Conservation (phyloP, 2,888 invertebrate species). For the Poecilobothrus nobilitatus region DNA sequence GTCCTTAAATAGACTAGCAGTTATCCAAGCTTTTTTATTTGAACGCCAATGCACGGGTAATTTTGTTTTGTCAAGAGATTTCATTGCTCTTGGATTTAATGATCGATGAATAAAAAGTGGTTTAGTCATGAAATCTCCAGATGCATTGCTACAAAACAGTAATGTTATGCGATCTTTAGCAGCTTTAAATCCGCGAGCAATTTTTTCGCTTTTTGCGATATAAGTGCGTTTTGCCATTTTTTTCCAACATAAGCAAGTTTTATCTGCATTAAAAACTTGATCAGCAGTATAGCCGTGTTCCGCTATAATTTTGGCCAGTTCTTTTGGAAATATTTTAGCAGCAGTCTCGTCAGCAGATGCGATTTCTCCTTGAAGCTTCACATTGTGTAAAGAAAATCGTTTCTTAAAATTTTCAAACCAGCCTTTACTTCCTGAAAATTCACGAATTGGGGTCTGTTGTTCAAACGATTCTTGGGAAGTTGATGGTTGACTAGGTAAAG, state of each 20-base stretch:
- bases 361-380: conserved; percentile 21
- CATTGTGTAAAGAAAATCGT: conserved; percentile 19
- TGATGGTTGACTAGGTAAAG: not conserved
- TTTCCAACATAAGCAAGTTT: conserved; percentile 27
- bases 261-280: conserved; percentile 27
- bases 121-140: conserved; percentile 30
- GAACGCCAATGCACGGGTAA: conserved; percentile 27
- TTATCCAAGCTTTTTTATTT: conserved; percentile 11
- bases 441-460: conserved; percentile 1
- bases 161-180: conserved; percentile 29
- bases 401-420: conserved; percentile 20
- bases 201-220: conserved; percentile 20
- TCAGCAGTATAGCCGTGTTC: conserved; percentile 21
- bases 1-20: not conserved
- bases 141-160: conserved; percentile 31
- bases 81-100: conserved; percentile 30
- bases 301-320: conserved; percentile 14
- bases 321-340: conserved; percentile 18
- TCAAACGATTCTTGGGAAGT: conserved; percentile 8
- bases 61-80: conserved; percentile 25
- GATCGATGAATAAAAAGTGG: conserved; percentile 31
- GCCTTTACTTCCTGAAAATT: conserved; percentile 21
- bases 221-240: conserved; percentile 27
- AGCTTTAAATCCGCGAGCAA: conserved; percentile 22
- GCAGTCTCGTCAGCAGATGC: conserved; percentile 22